A percentile compares a stretch with the other conserved stretches of the same genome.
These are phyloP conservation scores for Drosophila cyrtoloma DNA, from an alignment of 2,888 invertebrate species.

Conservation along the genomic window DNA sequence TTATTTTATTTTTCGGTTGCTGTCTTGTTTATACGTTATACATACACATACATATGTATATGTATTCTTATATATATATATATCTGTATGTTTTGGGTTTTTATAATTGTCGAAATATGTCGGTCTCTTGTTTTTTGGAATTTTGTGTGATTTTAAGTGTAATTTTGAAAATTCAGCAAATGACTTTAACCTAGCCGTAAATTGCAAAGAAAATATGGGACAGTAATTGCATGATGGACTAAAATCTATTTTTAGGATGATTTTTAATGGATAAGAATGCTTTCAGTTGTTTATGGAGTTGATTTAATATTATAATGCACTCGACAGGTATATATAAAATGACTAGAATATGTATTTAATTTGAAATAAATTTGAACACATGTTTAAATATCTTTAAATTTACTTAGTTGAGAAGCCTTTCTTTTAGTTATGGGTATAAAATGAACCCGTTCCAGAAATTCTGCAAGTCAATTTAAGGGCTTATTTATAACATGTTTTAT, in stretches of 20 bases:
- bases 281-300: background rate
- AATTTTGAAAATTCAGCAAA: slow-evolving; percentile 2
- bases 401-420: background rate
- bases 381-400: background rate
- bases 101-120: slow-evolving; percentile 1
- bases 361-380: background rate
- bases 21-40: slow-evolving; percentile 3
- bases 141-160: slow-evolving; percentile 3
- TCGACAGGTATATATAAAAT: background rate
- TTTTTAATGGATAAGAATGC: background rate
- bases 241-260: background rate
- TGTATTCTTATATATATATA: background rate
- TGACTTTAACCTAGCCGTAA: slow-evolving; percentile 7
- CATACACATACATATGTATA: background rate
- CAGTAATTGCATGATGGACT: background rate
- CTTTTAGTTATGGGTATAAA: background rate
- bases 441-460: background rate
- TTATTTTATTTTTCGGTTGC: slow-evolving; percentile 13
- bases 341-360: background rate
- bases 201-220: background rate
- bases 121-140: background rate
- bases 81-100: slow-evolving; percentile 1
- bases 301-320: background rate
- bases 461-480: background rate
- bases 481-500: slow-evolving; percentile 6